Base-by-base conservation (phyloP, 92 coral and sea anemone species). In the Porites divaricata region DNA sequence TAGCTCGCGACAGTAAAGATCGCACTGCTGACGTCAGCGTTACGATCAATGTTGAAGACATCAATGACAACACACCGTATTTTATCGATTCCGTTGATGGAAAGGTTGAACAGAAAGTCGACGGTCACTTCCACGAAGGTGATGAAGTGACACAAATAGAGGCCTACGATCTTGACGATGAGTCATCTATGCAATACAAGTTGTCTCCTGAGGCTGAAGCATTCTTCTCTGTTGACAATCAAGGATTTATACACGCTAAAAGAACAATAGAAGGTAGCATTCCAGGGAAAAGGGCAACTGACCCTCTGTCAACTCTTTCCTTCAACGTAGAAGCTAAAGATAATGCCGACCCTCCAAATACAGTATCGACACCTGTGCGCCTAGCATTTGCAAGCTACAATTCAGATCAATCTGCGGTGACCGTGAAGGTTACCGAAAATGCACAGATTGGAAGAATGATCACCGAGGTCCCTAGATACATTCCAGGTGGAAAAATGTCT, bases 41-140 rank as follows among this genome's bases (percentile, higher is more conserved):
- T 21, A 89, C 78, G 13, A 80, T 94, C 20, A 76, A 78, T 14
- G 80, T 94, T 54, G 70, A 75, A 22, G 95, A 94, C 86, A 57
- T 87, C 61, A 92, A 94, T 25, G 98, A 94, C 79, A 87, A 90
- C 87, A 12, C 49, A 1, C 98, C 98, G 20, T 72, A 83, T n/a
- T 94, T 94, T 61, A 78, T 84, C 5, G 93, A 90, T 12, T 74
- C 61, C 11, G 75, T 73, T 19, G 80, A 79, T 41, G 79, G 88
- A 13, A 48, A 67, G 23, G 72, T 93, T 45, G 81, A 84, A 24
- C 72, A 74, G 50, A 78, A 71, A 11, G 93, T 86, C 21, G 90
- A 83, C 2, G 85, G 91, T 1, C 88, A 80, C 4, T 67, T 89
- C 61, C 77, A 54, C 22, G 83, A 79, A 6, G 90, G 86, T 23